phyloP scores from a whole-genome alignment of 2,888 invertebrate species.

The Watsonalla binaria region DNA sequence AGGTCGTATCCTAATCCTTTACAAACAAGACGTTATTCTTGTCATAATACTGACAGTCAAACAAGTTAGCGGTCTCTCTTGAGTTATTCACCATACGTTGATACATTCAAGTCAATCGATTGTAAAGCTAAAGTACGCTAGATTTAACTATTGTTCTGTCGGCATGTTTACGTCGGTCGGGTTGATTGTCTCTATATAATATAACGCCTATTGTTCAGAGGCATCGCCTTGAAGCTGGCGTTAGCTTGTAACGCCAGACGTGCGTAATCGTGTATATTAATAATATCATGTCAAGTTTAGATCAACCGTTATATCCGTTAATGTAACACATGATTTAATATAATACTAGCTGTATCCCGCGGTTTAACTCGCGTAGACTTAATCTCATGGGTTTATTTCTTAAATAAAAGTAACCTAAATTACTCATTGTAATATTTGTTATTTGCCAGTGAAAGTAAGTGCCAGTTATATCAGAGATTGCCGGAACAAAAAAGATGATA shows the following conservation, averaged over 20 bases:
- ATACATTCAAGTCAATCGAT: slow-evolving; percentile 32
- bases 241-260: not conserved
- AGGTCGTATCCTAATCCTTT: not conserved
- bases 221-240: slow-evolving; percentile 22
- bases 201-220: slow-evolving; percentile 37
- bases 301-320: too few species aligned
- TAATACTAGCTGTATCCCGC: too few species aligned
- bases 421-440: too few species aligned
- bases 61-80: not conserved
- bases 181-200: slow-evolving; percentile 38
- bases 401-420: too few species aligned
- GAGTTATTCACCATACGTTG: not conserved
- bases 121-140: slow-evolving; percentile 33
- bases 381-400: too few species aligned
- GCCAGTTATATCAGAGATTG: too few species aligned
- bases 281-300: not conserved
- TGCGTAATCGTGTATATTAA: not conserved
- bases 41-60: not conserved
- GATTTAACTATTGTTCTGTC: slow-evolving; percentile 34
- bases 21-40: not conserved
- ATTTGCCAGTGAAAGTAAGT: too few species aligned
- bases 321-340: too few species aligned
- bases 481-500: too few species aligned
- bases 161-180: slow-evolving; percentile 19
- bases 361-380: too few species aligned